Evolutionary conservation across 2,797 vertebrate species (phyloP), one percentile per base, ranked within the genome.

Genomic region (Chelidonichthys spinosus): DNA sequence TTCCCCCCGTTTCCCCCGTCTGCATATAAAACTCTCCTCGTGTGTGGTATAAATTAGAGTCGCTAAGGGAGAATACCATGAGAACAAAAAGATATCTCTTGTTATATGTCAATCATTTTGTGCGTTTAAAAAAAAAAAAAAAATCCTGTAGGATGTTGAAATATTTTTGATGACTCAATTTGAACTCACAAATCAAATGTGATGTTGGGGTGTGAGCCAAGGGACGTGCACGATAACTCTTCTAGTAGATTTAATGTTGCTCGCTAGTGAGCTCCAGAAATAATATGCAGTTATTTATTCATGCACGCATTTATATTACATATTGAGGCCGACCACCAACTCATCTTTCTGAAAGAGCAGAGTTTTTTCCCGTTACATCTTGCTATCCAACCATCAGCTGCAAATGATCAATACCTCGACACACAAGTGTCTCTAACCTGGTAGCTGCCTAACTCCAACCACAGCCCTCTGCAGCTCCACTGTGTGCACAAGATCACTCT

Each of bases 11-110:
- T 71, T 58, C 56, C 13, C 14, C 54, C 62, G 50, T 74, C 61
- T 69, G 58, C 40, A 64, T 62, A 65, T 77, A 60, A 64, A 81
- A 62, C 56, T 46, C 58, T 52, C 54, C 60, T 43, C 43, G 17
- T 63, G 39, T 50, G 42, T 64, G 49, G 36, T 68, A 33, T 49
- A 11, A 56, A 58, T 43, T 56, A 61, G 8, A 78, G 65, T 39
- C 71, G 62, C 50, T 65, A 43, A 80, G 50, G 43, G 35, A 81
- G 37, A 62, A 54, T 40, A 44, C 42, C 54, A 33, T 15, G 5
- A 37, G 47, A 64, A 54, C 33, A 69, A 68, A 63, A 63, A n/a
- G 15, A 47, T 46, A 1, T 46, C 15, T 46, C 13, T 43, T 43
- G 13, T 43, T 43, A 17, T 46, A 46, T 7, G 44, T 17, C 5